phyloP scores from a whole-genome alignment of 2,113 vertebrate genomes.

The Syrrhaptes paradoxus region DNA sequence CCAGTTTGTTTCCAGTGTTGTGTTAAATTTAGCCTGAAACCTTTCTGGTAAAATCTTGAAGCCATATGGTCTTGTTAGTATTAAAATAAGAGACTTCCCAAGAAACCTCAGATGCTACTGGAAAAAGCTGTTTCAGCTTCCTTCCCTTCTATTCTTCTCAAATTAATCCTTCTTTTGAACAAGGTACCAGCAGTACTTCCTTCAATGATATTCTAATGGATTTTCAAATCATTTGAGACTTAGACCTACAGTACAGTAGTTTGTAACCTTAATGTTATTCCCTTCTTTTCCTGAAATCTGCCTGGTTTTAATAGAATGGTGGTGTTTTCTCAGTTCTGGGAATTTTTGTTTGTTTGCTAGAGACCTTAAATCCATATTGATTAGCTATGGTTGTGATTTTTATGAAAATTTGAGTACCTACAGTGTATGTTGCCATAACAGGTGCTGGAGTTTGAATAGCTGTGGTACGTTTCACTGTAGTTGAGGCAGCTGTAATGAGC shows the following conservation, averaged over 20 bases:
- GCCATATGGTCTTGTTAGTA: conserved; percentile 15
- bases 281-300: neutral
- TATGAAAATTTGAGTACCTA: no score
- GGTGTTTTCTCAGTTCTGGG: neutral
- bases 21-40: conserved; percentile 34
- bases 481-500: no score
- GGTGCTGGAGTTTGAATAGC: neutral
- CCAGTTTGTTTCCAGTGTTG: neutral
- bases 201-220: neutral
- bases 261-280: neutral
- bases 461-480: no score
- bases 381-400: no score
- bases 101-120: neutral
- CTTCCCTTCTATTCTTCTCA: neutral
- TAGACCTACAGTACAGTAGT: neutral
- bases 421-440: neutral
- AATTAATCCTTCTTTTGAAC: neutral
- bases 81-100: conserved; percentile 10
- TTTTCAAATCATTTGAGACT: neutral
- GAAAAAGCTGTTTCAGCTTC: neutral
- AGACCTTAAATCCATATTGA: neutral
- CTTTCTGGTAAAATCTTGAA: neutral
- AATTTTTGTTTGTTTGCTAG: neutral
- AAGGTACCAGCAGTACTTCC: neutral
- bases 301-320: neutral